Conservation (phyloP, 2,888 invertebrate species). For the Ceriagrion tenellum region DNA sequence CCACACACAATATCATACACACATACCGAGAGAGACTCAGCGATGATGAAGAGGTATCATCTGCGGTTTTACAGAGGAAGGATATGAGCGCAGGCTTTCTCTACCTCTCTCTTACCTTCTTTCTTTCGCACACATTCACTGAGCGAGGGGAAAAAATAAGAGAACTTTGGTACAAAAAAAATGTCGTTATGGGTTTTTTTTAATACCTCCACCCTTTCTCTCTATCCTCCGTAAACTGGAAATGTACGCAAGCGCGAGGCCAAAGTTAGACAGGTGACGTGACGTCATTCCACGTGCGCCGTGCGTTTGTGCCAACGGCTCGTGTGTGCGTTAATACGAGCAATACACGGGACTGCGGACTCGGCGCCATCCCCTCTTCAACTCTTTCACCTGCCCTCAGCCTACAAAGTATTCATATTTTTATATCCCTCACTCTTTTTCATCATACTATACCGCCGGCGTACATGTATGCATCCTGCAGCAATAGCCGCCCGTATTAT, state of each 20-base stretch:
- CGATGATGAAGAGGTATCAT: neutral
- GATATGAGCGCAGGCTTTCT: neutral
- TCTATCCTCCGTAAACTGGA: neutral
- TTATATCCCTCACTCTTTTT: too few relatives aligned
- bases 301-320: neutral
- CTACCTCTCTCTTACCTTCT: too few relatives aligned
- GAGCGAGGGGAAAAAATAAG: neutral
- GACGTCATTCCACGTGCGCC: neutral
- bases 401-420: too few relatives aligned
- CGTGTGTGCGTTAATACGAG: too few relatives aligned
- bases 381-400: too few relatives aligned
- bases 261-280: conserved; percentile 4
- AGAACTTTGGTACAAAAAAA: neutral
- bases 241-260: neutral
- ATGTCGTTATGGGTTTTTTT: neutral
- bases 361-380: too few relatives aligned
- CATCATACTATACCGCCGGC: too few relatives aligned
- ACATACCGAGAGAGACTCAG: neutral
- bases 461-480: too few relatives aligned
- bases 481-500: too few relatives aligned
- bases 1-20: neutral
- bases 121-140: neutral
- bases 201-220: neutral
- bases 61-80: neutral
- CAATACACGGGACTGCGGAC: too few relatives aligned